Percentiles rank a stretch among this genome's conserved stretches.
phyloP scores from a whole-genome alignment of 2,797 vertebrate species.

The Siniperca undulata region DNA sequence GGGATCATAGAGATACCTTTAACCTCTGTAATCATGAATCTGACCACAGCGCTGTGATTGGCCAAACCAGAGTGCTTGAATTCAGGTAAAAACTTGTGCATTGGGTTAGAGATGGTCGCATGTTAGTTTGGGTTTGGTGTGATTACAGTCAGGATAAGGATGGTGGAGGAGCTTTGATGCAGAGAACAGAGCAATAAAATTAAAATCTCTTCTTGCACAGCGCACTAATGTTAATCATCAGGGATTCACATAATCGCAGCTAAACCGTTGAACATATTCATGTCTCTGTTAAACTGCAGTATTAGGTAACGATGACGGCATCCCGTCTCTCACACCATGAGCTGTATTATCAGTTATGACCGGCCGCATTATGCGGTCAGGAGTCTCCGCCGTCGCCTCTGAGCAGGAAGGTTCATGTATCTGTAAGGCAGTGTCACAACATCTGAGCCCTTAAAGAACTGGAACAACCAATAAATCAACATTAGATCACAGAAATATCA shows the following conservation, averaged over 20 bases:
- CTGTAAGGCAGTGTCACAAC: not conserved
- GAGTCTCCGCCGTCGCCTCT: too few species aligned
- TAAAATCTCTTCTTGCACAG: not conserved
- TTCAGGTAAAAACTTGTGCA: not conserved
- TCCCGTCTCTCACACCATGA: not conserved
- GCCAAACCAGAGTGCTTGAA: not conserved
- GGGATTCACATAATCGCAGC: constrained; percentile 41
- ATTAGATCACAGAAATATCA: too few species aligned
- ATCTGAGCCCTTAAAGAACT: not conserved
- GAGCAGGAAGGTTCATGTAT: too few species aligned
- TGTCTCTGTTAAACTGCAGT: constrained; percentile 17
- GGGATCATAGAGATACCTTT: too few species aligned
- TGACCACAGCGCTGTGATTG: not conserved
- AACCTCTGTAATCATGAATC: not conserved
- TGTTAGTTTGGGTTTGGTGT: not conserved
- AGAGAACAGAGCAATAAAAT: not conserved
- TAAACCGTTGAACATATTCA: constrained; percentile 44
- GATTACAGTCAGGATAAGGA: not conserved
- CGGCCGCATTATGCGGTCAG: not conserved
- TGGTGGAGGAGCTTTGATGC: not conserved
- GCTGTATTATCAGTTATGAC: not conserved
- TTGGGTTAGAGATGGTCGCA: not conserved
- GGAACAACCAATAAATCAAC: not conserved
- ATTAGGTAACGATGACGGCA: constrained; percentile 23
- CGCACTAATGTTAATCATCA: not conserved